A percentile compares a stretch with the other conserved stretches of the same genome.
Evolutionary conservation across 2,888 invertebrate species (phyloP).

Genomic region (Metalampra italica): DNA sequence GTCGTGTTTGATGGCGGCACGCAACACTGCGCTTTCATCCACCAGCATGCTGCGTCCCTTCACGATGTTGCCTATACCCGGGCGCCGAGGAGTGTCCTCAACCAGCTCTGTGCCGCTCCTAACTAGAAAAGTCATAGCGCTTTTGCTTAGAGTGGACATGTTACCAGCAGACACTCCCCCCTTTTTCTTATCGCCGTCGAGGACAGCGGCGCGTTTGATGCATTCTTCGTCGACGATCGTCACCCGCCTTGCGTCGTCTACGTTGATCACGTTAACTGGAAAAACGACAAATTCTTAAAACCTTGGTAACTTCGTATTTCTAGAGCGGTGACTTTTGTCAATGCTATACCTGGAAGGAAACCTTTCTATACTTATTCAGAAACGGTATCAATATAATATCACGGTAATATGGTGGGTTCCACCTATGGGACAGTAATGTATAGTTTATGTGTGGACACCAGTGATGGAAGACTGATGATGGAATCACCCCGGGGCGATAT

Average conservation of each 20-base stretch:
- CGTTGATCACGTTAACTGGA: too few species aligned
- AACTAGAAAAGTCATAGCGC: neutral
- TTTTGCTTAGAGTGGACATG: neutral
- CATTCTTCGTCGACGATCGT: neutral
- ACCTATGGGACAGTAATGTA: too few species aligned
- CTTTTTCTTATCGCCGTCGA: neutral
- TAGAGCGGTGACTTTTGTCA: too few species aligned
- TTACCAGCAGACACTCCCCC: neutral
- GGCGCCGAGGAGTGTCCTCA: neutral
- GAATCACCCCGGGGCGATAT: too few species aligned
- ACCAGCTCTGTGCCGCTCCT: neutral
- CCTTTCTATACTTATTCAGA: too few species aligned
- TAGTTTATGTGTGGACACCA: too few species aligned
- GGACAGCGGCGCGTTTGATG: neutral
- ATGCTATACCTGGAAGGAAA: too few species aligned
- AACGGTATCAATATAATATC: too few species aligned
- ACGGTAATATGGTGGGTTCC: too few species aligned
- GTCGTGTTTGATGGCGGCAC: neutral
- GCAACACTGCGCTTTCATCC: neutral
- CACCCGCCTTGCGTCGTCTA: neutral
- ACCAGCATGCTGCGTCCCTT: neutral
- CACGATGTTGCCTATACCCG: neutral
- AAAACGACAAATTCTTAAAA: too few species aligned
- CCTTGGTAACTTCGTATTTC: too few species aligned
- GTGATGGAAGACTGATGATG: too few species aligned